These are phyloP conservation scores for Synanceia verrucosa DNA, from an alignment of 2,797 vertebrate genomes.

Conservation along the genomic window DNA sequence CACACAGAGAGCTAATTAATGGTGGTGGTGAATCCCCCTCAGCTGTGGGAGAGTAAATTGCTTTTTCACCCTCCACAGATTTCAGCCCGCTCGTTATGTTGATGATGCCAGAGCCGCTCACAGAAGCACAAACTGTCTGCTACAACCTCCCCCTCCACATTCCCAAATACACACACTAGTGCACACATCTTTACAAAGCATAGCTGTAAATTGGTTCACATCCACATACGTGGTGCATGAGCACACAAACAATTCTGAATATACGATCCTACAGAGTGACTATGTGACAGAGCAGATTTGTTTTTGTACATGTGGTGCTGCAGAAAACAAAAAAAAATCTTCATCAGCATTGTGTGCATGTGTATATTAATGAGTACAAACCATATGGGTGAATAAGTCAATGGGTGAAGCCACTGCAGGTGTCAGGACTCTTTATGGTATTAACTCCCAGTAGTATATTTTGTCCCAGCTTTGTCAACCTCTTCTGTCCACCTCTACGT, in stretches of 20 bases:
- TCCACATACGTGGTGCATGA: constrained; percentile 22
- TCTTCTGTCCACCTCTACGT: background rate
- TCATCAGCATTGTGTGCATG: constrained; percentile 17
- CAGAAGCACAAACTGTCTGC: constrained; percentile 73
- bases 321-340: constrained; percentile 13
- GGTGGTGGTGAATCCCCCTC: constrained; percentile 77
- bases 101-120: constrained; percentile 79
- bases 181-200: constrained; percentile 32
- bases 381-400: constrained; percentile 33
- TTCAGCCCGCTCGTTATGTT: constrained; percentile 79
- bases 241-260: constrained; percentile 29
- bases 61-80: constrained; percentile 84
- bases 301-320: constrained; percentile 20
- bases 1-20: constrained; percentile 77
- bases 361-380: constrained; percentile 14
- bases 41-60: constrained; percentile 83
- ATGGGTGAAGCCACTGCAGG: constrained; percentile 22
- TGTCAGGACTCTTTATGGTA: constrained; percentile 19
- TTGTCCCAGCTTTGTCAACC: background rate
- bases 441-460: constrained; percentile 3
- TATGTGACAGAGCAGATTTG: constrained; percentile 20
- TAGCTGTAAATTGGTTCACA: constrained; percentile 26
- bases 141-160: constrained; percentile 11
- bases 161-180: constrained; percentile 27
- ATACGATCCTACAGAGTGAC: constrained; percentile 13